phyloP scores from a whole-genome alignment of 92 coral and sea anemone species.

The Nematostella vectensis region DNA sequence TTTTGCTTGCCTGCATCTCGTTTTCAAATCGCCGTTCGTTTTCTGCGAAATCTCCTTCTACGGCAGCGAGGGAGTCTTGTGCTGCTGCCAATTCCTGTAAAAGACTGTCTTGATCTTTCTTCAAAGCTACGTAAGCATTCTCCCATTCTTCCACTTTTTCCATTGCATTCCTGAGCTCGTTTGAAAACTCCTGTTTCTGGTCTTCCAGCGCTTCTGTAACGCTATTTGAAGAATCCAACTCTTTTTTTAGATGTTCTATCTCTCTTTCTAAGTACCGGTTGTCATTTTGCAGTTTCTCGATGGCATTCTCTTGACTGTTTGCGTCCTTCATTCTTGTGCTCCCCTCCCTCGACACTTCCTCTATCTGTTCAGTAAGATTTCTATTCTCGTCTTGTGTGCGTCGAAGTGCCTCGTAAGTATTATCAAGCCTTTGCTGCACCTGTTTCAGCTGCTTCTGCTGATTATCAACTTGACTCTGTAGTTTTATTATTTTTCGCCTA shows the following conservation, averaged over 20 bases:
- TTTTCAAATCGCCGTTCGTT: slow-evolving; percentile 52
- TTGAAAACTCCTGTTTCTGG: slow-evolving; percentile 49
- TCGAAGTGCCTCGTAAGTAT: slow-evolving; percentile 48
- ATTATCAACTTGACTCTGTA: slow-evolving; percentile 65
- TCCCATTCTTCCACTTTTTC: slow-evolving; percentile 67
- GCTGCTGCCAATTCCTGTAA: slow-evolving; percentile 44
- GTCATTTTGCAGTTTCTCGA: slow-evolving; percentile 61
- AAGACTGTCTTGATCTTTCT: slow-evolving; percentile 68
- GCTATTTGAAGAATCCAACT: slow-evolving; percentile 38
- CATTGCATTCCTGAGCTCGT: slow-evolving; percentile 48
- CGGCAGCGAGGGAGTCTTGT: slow-evolving; percentile 37
- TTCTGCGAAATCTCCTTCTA: slow-evolving; percentile 55
- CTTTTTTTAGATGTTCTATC: slow-evolving; percentile 45
- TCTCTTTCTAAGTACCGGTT: slow-evolving; percentile 54
- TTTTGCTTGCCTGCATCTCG: slow-evolving; percentile 54
- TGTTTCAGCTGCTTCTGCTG: slow-evolving; percentile 49
- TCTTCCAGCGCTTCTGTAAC: slow-evolving; percentile 57
- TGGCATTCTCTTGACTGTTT: slow-evolving; percentile 52
- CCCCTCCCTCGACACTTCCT: slow-evolving; percentile 46
- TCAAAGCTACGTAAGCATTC: slow-evolving; percentile 44
- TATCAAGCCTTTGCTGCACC: slow-evolving; percentile 64
- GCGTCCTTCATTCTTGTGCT: slow-evolving; percentile 41
- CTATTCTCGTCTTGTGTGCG: slow-evolving; percentile 50
- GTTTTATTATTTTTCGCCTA: slow-evolving; percentile 57
- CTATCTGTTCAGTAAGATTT: slow-evolving; percentile 36